Evolutionary conservation across 2,113 vertebrate genomes (phyloP).

Genomic region (Artemisiospiza belli): DNA sequence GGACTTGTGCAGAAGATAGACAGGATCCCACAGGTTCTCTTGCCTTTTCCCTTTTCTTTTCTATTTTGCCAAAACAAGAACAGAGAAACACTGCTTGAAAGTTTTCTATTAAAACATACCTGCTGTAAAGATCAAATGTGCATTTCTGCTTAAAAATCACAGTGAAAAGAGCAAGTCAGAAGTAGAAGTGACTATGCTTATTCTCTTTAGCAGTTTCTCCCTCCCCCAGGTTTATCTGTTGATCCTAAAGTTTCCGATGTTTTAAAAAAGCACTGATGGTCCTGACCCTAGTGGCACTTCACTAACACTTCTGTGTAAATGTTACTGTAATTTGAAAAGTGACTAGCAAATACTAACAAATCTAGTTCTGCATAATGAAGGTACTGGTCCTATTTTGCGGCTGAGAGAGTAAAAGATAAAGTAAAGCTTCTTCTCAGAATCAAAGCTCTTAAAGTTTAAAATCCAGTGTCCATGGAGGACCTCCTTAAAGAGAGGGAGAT

Average conservation of each 20-base stretch:
- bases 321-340: not conserved
- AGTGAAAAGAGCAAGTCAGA: not conserved
- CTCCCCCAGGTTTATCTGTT: not conserved
- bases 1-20: not conserved
- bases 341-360: not conserved
- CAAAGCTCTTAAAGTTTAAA: not conserved
- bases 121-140: not conserved
- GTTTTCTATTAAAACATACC: not conserved
- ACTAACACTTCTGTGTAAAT: not conserved
- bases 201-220: not conserved
- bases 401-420: not conserved
- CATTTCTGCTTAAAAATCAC: not conserved
- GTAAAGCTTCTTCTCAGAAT: not conserved
- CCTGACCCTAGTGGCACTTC: not conserved
- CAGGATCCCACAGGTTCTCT: not conserved
- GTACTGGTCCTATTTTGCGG: not conserved
- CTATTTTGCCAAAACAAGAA: not conserved
- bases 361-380: not conserved
- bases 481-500: not conserved
- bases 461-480: not conserved
- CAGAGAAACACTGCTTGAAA: not conserved
- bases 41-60: not conserved
- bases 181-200: not conserved
- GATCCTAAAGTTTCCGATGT: not conserved
- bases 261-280: not conserved